These are phyloP conservation scores for Conchocele bisecta DNA, from an alignment of 2,888 invertebrate genomes.

Conservation along the genomic window DNA sequence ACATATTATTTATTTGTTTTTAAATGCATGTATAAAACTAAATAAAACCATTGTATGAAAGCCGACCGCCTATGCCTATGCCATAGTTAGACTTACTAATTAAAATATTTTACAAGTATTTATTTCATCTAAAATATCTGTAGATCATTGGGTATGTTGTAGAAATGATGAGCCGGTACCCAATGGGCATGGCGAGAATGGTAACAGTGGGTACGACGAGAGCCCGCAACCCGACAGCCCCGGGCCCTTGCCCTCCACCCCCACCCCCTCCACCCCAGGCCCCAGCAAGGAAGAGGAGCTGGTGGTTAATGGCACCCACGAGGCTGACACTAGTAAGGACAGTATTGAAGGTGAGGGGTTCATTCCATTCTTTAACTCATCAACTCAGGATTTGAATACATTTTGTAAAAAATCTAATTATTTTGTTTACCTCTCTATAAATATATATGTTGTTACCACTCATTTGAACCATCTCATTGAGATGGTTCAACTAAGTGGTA, in stretches of 20 bases:
- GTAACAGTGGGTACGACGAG: constrained; percentile 45
- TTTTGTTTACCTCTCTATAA: too few relatives aligned
- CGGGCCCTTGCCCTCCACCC: constrained; percentile 22
- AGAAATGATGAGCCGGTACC: constrained; percentile 49
- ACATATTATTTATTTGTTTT: too few relatives aligned
- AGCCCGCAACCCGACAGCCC: constrained; percentile 39
- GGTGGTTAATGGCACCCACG: constrained; percentile 26
- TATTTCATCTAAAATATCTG: neutral
- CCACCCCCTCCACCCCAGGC: constrained; percentile 16
- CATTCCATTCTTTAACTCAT: too few relatives aligned
- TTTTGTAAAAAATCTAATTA: too few relatives aligned
- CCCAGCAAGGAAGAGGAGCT: constrained; percentile 14
- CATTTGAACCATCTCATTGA: too few relatives aligned
- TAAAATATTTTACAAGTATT: neutral
- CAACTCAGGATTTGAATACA: too few relatives aligned
- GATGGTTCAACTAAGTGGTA: too few relatives aligned
- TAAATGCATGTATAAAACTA: too few relatives aligned
- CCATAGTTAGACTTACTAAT: too few relatives aligned
- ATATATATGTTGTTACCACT: too few relatives aligned
- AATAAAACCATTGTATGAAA: too few relatives aligned
- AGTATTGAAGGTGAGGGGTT: constrained; percentile 49
- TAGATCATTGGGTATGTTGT: neutral
- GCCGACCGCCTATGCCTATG: too few relatives aligned
- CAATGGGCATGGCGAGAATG: constrained; percentile 58
- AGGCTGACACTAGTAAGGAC: constrained; percentile 54